phyloP scores from a whole-genome alignment of 2,113 vertebrate genomes.

The Podarcis raffonei region DNA sequence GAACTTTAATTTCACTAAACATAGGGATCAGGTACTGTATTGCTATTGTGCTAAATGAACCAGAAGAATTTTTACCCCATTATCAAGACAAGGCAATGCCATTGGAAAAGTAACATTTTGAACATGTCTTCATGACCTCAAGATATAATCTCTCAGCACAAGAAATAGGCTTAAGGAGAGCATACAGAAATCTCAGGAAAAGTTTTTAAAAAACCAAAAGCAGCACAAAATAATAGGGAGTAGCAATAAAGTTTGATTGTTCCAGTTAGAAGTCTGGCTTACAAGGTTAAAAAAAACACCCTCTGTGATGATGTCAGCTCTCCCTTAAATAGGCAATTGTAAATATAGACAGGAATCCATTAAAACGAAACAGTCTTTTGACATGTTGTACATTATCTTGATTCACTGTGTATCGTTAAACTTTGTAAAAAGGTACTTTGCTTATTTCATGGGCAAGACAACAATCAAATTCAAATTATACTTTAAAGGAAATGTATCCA shows the following conservation, averaged over 20 bases:
- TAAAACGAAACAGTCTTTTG: conserved; percentile 39
- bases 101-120: not conserved
- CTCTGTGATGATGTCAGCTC: conserved; percentile 38
- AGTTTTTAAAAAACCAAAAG: conserved; percentile 13
- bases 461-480: conserved; percentile 67
- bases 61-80: too few species aligned
- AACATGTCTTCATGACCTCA: not conserved
- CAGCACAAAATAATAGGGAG: conserved; percentile 36
- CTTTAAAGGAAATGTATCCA: conserved; percentile 53
- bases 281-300: not conserved
- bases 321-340: not conserved
- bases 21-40: not conserved
- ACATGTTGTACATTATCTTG: conserved; percentile 54
- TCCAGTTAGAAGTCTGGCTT: conserved; percentile 48
- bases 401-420: conserved; percentile 59
- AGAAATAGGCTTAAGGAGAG: conserved; percentile 9
- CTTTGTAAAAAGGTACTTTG: conserved; percentile 58
- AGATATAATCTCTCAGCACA: not conserved
- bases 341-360: conserved; percentile 9
- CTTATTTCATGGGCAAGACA: conserved; percentile 64
- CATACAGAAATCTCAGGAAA: not conserved
- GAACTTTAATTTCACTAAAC: not conserved
- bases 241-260: conserved; percentile 50
- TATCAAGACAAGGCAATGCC: not conserved
- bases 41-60: not conserved